These are phyloP conservation scores for Sternotherus odoratus DNA, from an alignment of 2,797 vertebrate species.

Conservation along the genomic window DNA sequence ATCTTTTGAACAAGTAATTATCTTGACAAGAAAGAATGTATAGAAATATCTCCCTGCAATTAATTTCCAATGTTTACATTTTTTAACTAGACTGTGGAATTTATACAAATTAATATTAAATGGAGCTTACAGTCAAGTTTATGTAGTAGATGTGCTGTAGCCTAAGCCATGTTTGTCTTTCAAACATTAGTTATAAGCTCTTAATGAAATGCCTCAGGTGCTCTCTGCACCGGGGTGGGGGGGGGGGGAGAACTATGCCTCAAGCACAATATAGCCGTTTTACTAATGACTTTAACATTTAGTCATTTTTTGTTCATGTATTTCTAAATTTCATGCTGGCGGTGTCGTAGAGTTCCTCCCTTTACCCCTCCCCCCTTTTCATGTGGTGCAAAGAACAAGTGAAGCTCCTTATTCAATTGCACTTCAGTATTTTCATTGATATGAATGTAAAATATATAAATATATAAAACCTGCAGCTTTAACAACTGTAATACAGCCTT, in stretches of 20 bases:
- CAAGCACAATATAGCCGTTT: constrained; percentile 69
- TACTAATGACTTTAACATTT: constrained; percentile 59
- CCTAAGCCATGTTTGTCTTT: constrained; percentile 74
- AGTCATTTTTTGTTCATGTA: constrained; percentile 1
- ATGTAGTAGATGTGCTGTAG: constrained; percentile 74
- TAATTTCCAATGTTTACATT: constrained; percentile 88
- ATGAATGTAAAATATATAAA: constrained; percentile 92
- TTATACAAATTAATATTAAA: constrained; percentile 79
- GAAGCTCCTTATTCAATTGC: constrained; percentile 73
- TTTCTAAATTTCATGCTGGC: constrained; percentile 49
- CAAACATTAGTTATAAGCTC: constrained; percentile 72
- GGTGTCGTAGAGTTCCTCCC: constrained; percentile 33
- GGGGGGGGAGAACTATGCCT: constrained; percentile 23
- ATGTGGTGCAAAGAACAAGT: constrained; percentile 62
- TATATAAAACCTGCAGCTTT: constrained; percentile 88
- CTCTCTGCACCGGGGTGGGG: constrained; percentile 33
- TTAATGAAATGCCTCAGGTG: constrained; percentile 65
- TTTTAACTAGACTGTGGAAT: constrained; percentile 86
- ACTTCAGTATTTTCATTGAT: constrained; percentile 86
- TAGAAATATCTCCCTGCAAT: constrained; percentile 81
- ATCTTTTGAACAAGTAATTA: constrained; percentile 68
- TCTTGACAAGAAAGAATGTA: constrained; percentile 88
- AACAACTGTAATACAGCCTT: constrained; percentile 91
- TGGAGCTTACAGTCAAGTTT: constrained; percentile 75
- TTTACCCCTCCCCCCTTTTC: constrained; percentile 29